These are phyloP conservation scores for Meghimatium bilineatum DNA, from an alignment of 2,888 invertebrate species.

Conservation along the genomic window DNA sequence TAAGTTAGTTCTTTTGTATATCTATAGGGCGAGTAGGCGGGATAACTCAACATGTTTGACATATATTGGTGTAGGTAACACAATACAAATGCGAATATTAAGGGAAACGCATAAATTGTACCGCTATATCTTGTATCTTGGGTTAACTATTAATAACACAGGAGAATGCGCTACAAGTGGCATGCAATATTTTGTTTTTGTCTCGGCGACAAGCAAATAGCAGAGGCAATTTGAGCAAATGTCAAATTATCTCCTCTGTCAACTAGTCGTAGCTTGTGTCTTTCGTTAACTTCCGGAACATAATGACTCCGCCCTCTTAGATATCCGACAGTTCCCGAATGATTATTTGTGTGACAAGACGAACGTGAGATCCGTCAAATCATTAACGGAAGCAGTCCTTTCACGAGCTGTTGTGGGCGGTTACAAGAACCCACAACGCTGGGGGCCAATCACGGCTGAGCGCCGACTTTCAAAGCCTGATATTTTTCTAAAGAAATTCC, in stretches of 20 bases:
- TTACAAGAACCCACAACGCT: neutral
- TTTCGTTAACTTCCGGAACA: constrained; percentile 4
- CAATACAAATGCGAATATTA: no score
- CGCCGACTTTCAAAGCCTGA: neutral
- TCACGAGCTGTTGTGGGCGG: neutral
- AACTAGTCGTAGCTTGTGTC: neutral
- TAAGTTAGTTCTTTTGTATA: no score
- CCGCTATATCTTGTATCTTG: no score
- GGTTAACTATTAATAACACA: no score
- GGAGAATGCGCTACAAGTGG: neutral
- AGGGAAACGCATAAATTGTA: no score
- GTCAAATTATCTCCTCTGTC: neutral
- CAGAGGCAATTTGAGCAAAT: neutral
- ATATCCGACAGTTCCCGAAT: neutral
- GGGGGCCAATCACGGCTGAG: constrained; percentile 15
- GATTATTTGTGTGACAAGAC: constrained; percentile 1
- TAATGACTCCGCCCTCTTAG: constrained; percentile 2
- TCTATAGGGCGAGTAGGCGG: no score
- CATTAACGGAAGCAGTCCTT: neutral
- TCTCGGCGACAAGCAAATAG: neutral
- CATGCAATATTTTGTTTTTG: neutral
- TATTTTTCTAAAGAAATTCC: neutral
- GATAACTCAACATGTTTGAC: no score
- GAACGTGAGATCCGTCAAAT: constrained; percentile 8
- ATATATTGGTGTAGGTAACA: no score